phyloP scores from a whole-genome alignment of 2,797 vertebrate genomes.

The Spheniscus humboldti region DNA sequence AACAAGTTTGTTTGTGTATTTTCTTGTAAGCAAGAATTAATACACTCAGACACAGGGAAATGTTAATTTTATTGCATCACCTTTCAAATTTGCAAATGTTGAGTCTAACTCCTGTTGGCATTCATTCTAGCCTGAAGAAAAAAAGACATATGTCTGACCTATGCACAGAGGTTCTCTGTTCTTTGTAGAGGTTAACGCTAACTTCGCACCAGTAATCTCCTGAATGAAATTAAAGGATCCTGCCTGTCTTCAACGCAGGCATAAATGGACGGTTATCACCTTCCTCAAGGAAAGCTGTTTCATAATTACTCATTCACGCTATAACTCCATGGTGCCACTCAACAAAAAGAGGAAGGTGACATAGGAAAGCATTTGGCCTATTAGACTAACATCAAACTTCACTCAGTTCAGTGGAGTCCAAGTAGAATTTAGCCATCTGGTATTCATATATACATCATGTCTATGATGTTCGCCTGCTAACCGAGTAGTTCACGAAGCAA shows the following conservation, averaged over 20 bases:
- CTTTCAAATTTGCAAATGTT: constrained; percentile 22
- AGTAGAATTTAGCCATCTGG: constrained; percentile 35
- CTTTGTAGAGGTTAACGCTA: not conserved
- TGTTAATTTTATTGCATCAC: constrained; percentile 4
- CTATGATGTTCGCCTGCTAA: not conserved
- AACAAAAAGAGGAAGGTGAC: not conserved
- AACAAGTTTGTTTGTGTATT: constrained; percentile 37
- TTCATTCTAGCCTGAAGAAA: not conserved
- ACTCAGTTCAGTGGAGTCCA: not conserved
- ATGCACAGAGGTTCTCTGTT: not conserved
- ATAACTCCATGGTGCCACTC: not conserved
- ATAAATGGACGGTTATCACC: not conserved
- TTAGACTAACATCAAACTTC: not conserved
- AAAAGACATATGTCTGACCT: not conserved
- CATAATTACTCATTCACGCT: not conserved
- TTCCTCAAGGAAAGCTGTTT: not conserved
- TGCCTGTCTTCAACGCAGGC: rapidly evolving
- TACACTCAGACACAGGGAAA: not conserved
- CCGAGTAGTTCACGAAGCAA: not conserved
- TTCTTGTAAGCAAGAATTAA: constrained; percentile 48
- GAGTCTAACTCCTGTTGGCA: not conserved
- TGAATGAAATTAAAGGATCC: not conserved
- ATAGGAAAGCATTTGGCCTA: not conserved
- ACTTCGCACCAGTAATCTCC: not conserved
- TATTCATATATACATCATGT: not conserved